Base-by-base conservation (phyloP, 2,113 vertebrate species). In the Opisthocomus hoazin region DNA sequence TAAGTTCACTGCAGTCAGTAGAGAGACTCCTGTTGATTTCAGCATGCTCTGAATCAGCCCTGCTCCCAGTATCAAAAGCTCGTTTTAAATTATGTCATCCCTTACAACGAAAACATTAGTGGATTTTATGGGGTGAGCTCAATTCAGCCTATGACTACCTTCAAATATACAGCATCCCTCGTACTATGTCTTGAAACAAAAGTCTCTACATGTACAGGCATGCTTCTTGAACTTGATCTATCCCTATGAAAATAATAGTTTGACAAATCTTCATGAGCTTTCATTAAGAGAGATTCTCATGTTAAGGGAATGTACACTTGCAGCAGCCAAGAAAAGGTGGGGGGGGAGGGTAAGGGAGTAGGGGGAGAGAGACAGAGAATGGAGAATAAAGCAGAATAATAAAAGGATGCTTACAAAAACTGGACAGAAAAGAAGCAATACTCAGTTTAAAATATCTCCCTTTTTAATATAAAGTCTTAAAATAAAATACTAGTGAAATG, bases 111-210 rank as follows among this genome's bases (percentile, higher is more conserved):
- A 94, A 86, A 83, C 36, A 15, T 61, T 19, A 19, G 23, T 50
- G 37, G 61, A 87, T 83, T 85, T 27, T 50, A 57, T 89, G 70
- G 54, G 60, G 71, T 96, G 84, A 96, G 82, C 68, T 88, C 85
- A 57, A 27, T 30, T 81, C 84, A 96, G 82, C 87, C 90, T 95
- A 94, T 80, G 82, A 88, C 53, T 85, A 7, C 60, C 81, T 83
- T 71, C 53, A 85, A 39, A 58, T 58, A 74, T 15, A 78, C 1
- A 1, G 7, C 43, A 29, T 57, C 37, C 90, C 27, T 70, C 9
- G 0, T 45, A 26, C 24, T 65, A 4, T 60, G 66, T 46, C 57
- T 88, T 63, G 56, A 87, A 87, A 69, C 24, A 79, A 87, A 91
- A 87, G 66, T 77, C 63, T 70, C 41, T 37, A 46, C 91, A 7